phyloP scores from a whole-genome alignment of 2,113 vertebrate genomes.

The Rynchops niger region DNA sequence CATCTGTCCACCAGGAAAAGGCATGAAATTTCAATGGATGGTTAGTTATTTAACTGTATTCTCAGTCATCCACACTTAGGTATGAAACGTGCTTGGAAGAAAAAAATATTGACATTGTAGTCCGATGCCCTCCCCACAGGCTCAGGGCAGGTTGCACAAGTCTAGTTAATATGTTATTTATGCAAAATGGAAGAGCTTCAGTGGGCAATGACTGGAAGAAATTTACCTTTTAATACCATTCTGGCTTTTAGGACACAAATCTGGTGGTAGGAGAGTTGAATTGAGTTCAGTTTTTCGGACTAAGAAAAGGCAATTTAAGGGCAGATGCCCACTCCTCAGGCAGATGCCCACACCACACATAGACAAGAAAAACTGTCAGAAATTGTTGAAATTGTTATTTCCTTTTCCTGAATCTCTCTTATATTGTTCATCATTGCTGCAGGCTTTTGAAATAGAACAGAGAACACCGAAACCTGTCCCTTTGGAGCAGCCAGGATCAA shows the following conservation, averaged over 20 bases:
- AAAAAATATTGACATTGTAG: not conserved
- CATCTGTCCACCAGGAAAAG: not conserved
- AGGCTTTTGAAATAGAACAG: constrained; percentile 71
- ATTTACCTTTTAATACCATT: not conserved
- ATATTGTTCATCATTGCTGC: not conserved
- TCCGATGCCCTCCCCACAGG: not conserved
- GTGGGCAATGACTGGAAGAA: not conserved
- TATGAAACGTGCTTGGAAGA: not conserved
- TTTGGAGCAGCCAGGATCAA: constrained; percentile 60
- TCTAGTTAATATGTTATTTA: not conserved
- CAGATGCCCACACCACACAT: not conserved
- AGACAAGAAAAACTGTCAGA: not conserved
- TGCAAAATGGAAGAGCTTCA: not conserved
- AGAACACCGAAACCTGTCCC: constrained; percentile 50
- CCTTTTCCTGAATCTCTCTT: not conserved
- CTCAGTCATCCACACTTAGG: not conserved
- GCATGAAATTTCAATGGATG: not conserved
- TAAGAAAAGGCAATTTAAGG: not conserved
- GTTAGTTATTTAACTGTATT: not conserved
- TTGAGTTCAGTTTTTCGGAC: not conserved
- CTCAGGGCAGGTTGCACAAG: not conserved
- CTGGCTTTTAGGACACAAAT: not conserved
- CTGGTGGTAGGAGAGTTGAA: not conserved
- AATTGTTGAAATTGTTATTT: not conserved
- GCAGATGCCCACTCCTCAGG: not conserved